Percentiles rank a stretch among this genome's conserved stretches.
Conservation (phyloP, 1,140 invertebrate genomes). For the Microvelia longipes region DNA sequence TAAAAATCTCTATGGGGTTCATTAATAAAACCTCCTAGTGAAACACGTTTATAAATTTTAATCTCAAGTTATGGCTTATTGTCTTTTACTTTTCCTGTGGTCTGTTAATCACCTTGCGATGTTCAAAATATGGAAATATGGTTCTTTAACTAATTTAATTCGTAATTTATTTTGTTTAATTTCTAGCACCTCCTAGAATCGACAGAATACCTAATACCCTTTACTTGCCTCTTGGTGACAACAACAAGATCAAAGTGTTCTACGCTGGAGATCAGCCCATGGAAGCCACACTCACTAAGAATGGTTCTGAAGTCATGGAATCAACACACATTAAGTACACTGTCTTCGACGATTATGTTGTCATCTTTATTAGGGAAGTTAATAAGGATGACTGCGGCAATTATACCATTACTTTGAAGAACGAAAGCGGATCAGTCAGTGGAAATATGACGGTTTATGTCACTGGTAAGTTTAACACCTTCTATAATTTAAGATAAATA, state of each 20-base stretch:
- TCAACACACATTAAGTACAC: constrained; percentile 59
- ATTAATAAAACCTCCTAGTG: no score
- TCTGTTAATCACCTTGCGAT: no score
- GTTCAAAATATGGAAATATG: no score
- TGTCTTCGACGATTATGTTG: constrained; percentile 89
- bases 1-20: no score
- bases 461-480: constrained; percentile 58
- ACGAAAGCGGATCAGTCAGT: constrained; percentile 74
- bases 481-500: not conserved
- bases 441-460: constrained; percentile 74
- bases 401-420: constrained; percentile 76
- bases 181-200: constrained; percentile 74
- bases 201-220: constrained; percentile 79
- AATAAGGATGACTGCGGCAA: constrained; percentile 64
- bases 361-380: constrained; percentile 81
- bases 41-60: no score
- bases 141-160: no score
- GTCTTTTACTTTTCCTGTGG: no score
- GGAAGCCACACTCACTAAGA: constrained; percentile 63
- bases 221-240: constrained; percentile 81
- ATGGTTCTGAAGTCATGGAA: constrained; percentile 64
- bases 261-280: constrained; percentile 87
- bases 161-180: no score
- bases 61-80: no score
- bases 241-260: constrained; percentile 87